These are phyloP conservation scores for Cryptops parisi DNA, from an alignment of 2,888 invertebrate species.

Conservation along the genomic window DNA sequence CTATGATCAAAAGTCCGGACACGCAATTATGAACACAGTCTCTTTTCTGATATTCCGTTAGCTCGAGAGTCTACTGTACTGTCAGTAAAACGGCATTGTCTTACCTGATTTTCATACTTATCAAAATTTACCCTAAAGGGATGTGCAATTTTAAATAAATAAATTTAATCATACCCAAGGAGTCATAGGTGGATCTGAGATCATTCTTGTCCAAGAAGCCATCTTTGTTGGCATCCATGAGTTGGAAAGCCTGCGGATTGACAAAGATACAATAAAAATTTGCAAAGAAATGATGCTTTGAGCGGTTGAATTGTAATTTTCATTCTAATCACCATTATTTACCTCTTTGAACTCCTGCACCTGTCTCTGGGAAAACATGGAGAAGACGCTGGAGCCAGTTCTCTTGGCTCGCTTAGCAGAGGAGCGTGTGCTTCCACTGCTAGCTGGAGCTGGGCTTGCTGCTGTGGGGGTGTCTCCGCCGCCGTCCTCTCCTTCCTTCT, in stretches of 20 bases:
- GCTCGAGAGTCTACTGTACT: no score
- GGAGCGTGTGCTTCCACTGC: slow-evolving; percentile 45
- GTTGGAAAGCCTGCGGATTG: slow-evolving; percentile 74
- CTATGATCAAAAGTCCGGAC: no score
- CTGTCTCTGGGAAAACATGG: slow-evolving; percentile 92
- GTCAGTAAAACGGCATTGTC: no score
- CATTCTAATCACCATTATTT: slow-evolving; percentile 21
- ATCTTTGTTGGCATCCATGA: slow-evolving; percentile 93
- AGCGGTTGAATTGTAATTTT: background rate
- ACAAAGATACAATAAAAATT: slow-evolving; percentile 1
- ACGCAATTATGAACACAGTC: no score
- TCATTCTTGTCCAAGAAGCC: slow-evolving; percentile 71
- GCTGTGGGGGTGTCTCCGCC: slow-evolving; percentile 29
- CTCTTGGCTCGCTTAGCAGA: slow-evolving; percentile 61
- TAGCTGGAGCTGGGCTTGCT: slow-evolving; percentile 42
- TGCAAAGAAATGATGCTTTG: background rate
- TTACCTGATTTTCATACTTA: no score
- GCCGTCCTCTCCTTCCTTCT: slow-evolving; percentile 21
- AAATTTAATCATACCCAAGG: slow-evolving; percentile 41
- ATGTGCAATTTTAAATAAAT: background rate
- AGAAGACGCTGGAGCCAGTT: slow-evolving; percentile 81
- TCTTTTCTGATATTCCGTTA: no score
- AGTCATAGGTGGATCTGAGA: slow-evolving; percentile 80
- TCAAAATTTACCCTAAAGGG: no score
- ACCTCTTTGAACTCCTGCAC: slow-evolving; percentile 94